phyloP scores from a whole-genome alignment of 1,140 invertebrate genomes.

The Brachionus calyciflorus region DNA sequence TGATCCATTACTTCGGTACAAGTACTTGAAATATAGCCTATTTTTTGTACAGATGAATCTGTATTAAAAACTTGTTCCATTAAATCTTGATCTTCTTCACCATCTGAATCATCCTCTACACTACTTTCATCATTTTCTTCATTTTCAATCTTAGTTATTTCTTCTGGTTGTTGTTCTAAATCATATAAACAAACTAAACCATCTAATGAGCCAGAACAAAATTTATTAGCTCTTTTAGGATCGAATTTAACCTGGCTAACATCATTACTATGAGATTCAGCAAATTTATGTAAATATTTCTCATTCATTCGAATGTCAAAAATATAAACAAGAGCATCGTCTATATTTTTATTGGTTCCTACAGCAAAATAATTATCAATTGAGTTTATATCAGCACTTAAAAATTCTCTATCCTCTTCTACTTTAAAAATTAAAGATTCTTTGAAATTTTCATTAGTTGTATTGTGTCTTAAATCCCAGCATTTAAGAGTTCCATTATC shows the following conservation, averaged over 20 bases:
- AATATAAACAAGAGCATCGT: slow-evolving; percentile 34
- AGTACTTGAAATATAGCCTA: slow-evolving; percentile 16
- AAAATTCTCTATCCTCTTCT: slow-evolving; percentile 20
- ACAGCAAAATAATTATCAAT: background rate
- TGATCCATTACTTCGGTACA: background rate
- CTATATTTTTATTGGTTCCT: slow-evolving; percentile 34
- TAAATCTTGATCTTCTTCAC: slow-evolving; percentile 28
- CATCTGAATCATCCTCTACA: background rate
- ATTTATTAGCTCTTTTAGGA: background rate
- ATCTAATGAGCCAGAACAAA: slow-evolving; percentile 27
- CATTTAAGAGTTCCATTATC: slow-evolving; percentile 17
- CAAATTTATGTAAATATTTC: slow-evolving; percentile 30
- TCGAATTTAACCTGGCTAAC: slow-evolving; percentile 35
- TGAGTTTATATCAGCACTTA: background rate
- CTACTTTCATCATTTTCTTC: background rate
- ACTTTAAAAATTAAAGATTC: background rate
- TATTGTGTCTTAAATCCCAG: slow-evolving; percentile 19
- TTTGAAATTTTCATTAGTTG: background rate
- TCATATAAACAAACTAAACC: slow-evolving; percentile 46
- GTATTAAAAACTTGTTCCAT: slow-evolving; percentile 28
- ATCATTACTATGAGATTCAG: slow-evolving; percentile 42
- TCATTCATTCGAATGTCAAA: slow-evolving; percentile 3
- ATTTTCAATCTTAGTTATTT: background rate
- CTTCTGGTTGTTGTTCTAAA: background rate
- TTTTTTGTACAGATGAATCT: slow-evolving; percentile 23